Evolutionary conservation across 2,888 invertebrate genomes (phyloP).

Genomic region (Onthophagus sagittarius): DNA sequence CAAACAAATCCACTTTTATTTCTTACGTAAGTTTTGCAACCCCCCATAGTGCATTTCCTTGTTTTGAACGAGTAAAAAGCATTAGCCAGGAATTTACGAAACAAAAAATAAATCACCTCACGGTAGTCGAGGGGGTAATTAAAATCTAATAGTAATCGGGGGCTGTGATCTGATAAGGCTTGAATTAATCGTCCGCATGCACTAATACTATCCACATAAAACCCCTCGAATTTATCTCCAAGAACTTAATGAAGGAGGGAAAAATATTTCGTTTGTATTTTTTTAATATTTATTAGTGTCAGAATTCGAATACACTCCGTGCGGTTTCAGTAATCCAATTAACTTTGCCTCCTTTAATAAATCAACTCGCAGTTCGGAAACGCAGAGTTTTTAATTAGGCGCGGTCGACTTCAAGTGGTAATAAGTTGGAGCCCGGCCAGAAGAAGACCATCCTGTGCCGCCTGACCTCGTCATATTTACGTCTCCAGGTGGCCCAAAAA

Average conservation of each 20-base stretch:
- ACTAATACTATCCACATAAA: not conserved
- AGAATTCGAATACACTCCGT: not conserved
- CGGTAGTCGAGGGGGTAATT: not conserved
- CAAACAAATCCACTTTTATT: not conserved
- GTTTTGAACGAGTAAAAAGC: not conserved
- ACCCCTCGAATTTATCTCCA: not conserved
- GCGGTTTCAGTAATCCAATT: slow-evolving; percentile 20
- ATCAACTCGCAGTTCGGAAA: slow-evolving; percentile 25
- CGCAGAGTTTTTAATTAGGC: slow-evolving; percentile 25
- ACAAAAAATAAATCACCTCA: not conserved
- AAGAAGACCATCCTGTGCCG: slow-evolving; percentile 13
- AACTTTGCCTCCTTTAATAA: slow-evolving; percentile 18
- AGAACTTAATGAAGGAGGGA: not conserved
- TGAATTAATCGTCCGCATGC: not conserved
- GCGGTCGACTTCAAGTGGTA: slow-evolving; percentile 25
- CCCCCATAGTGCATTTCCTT: not conserved
- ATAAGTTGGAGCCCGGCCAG: slow-evolving; percentile 25
- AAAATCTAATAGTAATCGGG: not conserved
- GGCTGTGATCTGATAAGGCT: not conserved
- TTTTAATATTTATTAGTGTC: too few relatives aligned
- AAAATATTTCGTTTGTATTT: not conserved
- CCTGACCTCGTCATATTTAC: slow-evolving; percentile 19
- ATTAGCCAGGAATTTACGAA: not conserved
- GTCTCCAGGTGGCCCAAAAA: slow-evolving; percentile 14
- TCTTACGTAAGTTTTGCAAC: not conserved